These are phyloP conservation scores for Drosophila ananassae DNA, from an alignment of 1,140 invertebrate genomes.

Conservation along the genomic window DNA sequence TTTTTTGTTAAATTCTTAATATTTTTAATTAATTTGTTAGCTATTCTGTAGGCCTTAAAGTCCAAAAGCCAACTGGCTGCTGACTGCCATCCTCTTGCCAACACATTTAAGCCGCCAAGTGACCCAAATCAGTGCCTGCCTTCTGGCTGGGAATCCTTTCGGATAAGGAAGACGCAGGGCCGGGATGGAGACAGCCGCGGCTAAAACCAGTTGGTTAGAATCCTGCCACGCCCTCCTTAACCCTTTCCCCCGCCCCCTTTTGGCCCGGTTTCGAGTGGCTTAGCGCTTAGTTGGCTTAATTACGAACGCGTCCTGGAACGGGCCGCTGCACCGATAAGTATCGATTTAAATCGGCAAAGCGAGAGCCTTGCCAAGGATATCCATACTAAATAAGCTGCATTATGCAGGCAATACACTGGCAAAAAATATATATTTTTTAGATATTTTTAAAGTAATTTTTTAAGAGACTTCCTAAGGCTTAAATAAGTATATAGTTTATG, in stretches of 20 bases:
- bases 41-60: too few relatives aligned
- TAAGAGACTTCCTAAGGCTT: too few relatives aligned
- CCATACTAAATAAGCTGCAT: neutral
- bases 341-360: slow-evolving; percentile 32
- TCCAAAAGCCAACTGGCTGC: neutral
- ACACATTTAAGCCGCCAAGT: slow-evolving; percentile 39
- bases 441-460: too few relatives aligned
- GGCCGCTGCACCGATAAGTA: slow-evolving; percentile 39
- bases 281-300: slow-evolving; percentile 45
- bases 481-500: too few relatives aligned
- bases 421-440: neutral
- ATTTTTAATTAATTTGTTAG: too few relatives aligned
- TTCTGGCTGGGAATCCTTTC: slow-evolving; percentile 17
- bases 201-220: slow-evolving; percentile 7
- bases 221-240: neutral
- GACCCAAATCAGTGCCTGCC: slow-evolving; percentile 43
- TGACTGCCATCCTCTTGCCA: neutral
- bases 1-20: too few relatives aligned
- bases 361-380: neutral
- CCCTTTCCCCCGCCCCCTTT: neutral
- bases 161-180: neutral
- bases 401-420: slow-evolving; percentile 1
- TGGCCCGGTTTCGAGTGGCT: slow-evolving; percentile 12
- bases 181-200: too few relatives aligned
- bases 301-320: slow-evolving; percentile 12